Base-by-base conservation (phyloP, 1,140 invertebrate species). In the Drosophila insularis region DNA sequence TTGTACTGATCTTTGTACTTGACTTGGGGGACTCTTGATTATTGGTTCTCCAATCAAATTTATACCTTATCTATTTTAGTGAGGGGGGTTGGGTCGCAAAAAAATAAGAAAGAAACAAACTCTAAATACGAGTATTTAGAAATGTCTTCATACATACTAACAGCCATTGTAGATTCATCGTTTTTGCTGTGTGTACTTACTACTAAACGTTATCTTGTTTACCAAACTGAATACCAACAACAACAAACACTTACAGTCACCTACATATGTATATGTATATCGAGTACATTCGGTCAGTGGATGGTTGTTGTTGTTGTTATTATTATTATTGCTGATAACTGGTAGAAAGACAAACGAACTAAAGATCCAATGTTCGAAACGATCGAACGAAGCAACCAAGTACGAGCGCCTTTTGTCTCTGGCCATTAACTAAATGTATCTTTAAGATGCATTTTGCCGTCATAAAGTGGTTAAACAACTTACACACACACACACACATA, bases 181-280 rank as follows among this genome's bases (percentile, higher is more conserved):
- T 21, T 50, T 43, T 50, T 50, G 43, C 35, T 40, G 35, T 4
- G 35, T 37, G 32, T 35, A 35, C 32, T 35, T 35, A 17, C 27
- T 40, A 55, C 60, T 40, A 19, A 35, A n/a, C 63, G 50, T 81
- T 80, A 80, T 80, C 78, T 80, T 80, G 78, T 80, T 80, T 80
- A 80, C 73, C 78, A 17, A 65, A 66, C 62, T 17, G 10, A 37
- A 60, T 37, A 54, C 61, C 14, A 63, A 65, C 63, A 39, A 76
- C 39, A 63, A 13, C 60, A 50, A 60, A 23, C 7, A 68, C 14
- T 39, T 8, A 35, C 4, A 19, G 59, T 61, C 59, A 19, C 14
- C 40, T 27, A 37, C 11, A 37, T 37, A 37, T 37, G 35, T 37
- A 37, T 37, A 37, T 13, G 35, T 37, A 35, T 65, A 74, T 66